Evolutionary conservation across 2,113 vertebrate genomes (phyloP), one percentile per base, ranked within the genome.

Genomic region (Oostethus manadensis): DNA sequence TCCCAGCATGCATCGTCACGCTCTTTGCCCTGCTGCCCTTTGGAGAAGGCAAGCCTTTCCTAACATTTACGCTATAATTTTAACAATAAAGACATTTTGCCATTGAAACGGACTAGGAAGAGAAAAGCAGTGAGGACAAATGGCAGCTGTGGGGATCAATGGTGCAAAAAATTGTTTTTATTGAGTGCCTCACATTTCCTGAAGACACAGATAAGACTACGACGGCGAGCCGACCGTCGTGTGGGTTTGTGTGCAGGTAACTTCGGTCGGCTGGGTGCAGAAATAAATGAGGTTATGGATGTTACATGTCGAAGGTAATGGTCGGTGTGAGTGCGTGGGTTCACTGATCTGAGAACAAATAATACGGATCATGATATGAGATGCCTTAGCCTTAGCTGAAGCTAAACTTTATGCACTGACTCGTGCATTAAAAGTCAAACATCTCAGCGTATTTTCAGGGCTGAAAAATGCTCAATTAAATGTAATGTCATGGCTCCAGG

Each of bases 291-390:
- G 86, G 80, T 89, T 87, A 92, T 94, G 89, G 80, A 95, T 90
- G 92, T 84, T 66, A 79, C 87, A 90, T 89, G 92, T 93, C 92
- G 86, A 89, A 94, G 92, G 89, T 92, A 92, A 94, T 93, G 92
- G 92, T 90, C 78, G 77, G 81, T 78, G 86, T 91, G 92, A 87
- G 80, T 89, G 89, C 89, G 89, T 61, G 69, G 83, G 81, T 48
- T 85, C 76, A 22, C 71, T 86, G 89, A 84, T 86, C 91, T 88
- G 46, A 86, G 61, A 74, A 72, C 82, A 68, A 51, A 1, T 56
- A 66, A 55, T 82, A 80, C 74, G 43, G 67, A 78, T 42, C 73
- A 70, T 77, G 81, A 85, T 82, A 76, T 74, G 29, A 55, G 40
- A 56, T 67, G 61, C 51, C 23, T 51, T 49, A 59, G 22, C 3